Evolutionary conservation across 2,797 vertebrate genomes (phyloP), one percentile per base, ranked within the genome.

Genomic region (Lophius americanus): DNA sequence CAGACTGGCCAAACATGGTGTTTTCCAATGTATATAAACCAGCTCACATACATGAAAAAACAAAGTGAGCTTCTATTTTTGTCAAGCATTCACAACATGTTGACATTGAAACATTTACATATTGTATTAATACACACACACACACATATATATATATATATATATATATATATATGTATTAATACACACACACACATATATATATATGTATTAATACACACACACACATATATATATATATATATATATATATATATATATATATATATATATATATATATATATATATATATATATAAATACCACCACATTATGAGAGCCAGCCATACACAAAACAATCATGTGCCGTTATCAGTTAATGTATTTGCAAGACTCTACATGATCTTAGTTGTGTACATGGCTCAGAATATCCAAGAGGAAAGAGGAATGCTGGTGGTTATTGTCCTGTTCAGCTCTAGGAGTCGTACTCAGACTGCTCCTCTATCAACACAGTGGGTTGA

Each of bases 401-500:
- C 63, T 73, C 78, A 81, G 64, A 64, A 52, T 72, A 37, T 82
- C 63, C 68, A 12, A 67, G 70, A 83, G 56, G 64, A 78, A 64
- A 79, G 81, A 84, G 51, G 78, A 70, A 82, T 66, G 87, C 81
- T 84, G 85, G 54, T 70, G 77, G 76, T 79, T 77, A 86, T 37
- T 76, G 85, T 70, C 60, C 70, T 75, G 86, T 67, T 81, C 64
- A 75, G 85, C 74, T 93, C 78, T 94, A 95, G 69, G 86, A 46
- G 77, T 84, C 55, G 67, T 60, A 86, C 52, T 90, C 81, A 51
- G 86, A 88, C 23, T 85, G 67, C 73, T 95, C 94, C 78, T 95
- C 93, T 35, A 81, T 79, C 41, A 95, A 88, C 89, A 95, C 90
- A 59, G 85, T 83, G 63, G 92, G 91, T 82, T 76, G 92, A 85